phyloP scores from a whole-genome alignment of 2,113 vertebrate species.

The Euleptes europaea region DNA sequence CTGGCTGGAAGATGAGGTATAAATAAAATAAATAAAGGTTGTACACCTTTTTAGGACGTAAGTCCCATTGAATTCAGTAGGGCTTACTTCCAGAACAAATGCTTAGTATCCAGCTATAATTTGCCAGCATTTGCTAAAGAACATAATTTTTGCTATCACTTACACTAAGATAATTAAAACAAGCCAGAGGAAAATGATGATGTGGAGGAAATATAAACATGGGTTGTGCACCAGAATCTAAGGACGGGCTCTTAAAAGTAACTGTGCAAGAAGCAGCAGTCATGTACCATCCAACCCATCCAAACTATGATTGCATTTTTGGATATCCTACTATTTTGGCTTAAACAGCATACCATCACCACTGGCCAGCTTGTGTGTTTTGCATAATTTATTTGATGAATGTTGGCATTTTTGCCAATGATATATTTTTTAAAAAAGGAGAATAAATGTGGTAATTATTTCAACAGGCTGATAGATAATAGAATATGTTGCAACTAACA shows the following conservation, averaged over 20 bases:
- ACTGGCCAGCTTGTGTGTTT: constrained; percentile 21
- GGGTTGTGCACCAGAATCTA: fast-evolving
- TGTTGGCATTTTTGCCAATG: constrained; percentile 5
- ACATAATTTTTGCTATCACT: not conserved
- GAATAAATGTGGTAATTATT: constrained; percentile 3
- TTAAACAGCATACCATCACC: not conserved
- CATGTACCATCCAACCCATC: not conserved
- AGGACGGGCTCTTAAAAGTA: not conserved
- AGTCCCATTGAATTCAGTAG: not conserved
- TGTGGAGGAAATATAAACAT: not conserved
- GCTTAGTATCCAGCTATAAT: not conserved
- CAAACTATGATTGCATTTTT: not conserved
- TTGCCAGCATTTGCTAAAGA: not conserved
- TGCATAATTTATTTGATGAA: constrained; percentile 30
- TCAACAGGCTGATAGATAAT: not conserved
- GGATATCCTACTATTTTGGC: not conserved
- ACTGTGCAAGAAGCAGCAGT: not conserved
- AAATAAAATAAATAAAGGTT: not conserved
- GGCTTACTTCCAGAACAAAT: not conserved
- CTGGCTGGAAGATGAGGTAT: not conserved
- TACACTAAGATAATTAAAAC: not conserved
- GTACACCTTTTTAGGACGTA: not conserved
- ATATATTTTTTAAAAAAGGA: constrained; percentile 9
- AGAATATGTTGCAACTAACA: constrained; percentile 2
- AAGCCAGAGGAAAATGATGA: not conserved